These are phyloP conservation scores for Campaea margaritaria DNA, from an alignment of 2,888 invertebrate species.

Conservation along the genomic window DNA sequence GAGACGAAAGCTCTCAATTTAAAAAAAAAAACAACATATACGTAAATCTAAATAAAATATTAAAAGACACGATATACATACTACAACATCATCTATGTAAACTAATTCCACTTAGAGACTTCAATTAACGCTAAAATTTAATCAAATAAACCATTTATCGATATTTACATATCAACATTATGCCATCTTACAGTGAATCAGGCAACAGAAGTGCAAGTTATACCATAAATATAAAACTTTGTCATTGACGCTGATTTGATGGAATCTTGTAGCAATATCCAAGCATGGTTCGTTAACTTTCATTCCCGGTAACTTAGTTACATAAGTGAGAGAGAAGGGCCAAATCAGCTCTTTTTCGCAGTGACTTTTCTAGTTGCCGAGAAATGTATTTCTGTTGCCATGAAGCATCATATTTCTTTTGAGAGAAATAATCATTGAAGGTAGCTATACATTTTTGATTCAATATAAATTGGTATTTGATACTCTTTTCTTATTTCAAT, in stretches of 20 bases:
- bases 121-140: not conserved
- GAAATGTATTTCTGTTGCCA: constrained; percentile 8
- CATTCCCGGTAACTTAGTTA: constrained; percentile 64
- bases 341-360: constrained; percentile 52
- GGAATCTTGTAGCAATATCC: constrained; percentile 61
- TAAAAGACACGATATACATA: no score
- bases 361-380: constrained; percentile 38
- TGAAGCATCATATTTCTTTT: not conserved
- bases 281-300: constrained; percentile 68
- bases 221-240: constrained; percentile 62
- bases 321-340: constrained; percentile 54
- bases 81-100: no score
- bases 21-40: no score
- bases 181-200: constrained; percentile 25
- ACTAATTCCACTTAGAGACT: no score
- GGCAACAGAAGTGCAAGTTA: constrained; percentile 47
- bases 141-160: not conserved
- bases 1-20: no score
- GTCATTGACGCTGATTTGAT: constrained; percentile 61
- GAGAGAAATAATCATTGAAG: no score
- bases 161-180: constrained; percentile 12
- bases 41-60: no score
- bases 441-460: no score
- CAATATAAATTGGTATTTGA: no score
- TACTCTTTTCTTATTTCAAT: no score